phyloP scores from a whole-genome alignment of 2,113 vertebrate genomes.

The Microtus oregoni region DNA sequence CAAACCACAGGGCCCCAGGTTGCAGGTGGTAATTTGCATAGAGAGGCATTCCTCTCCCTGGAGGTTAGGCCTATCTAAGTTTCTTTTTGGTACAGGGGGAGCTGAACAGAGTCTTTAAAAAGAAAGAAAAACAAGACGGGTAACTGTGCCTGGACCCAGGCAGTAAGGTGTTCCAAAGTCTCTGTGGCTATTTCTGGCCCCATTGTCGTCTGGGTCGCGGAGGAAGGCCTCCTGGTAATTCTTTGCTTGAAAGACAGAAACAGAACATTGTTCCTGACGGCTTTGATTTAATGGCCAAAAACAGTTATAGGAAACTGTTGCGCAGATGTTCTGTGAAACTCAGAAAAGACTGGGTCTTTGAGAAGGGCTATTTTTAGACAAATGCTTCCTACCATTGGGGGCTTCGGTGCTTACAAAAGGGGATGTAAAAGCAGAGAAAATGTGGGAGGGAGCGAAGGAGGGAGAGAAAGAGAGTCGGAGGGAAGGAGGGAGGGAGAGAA shows the following conservation, averaged over 20 bases:
- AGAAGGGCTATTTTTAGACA: constrained; percentile 88
- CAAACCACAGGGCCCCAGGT: background rate
- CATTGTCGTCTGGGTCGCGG: constrained; percentile 86
- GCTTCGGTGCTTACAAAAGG: constrained; percentile 82
- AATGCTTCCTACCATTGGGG: constrained; percentile 89
- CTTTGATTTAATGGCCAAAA: constrained; percentile 93
- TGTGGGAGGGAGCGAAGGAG: background rate
- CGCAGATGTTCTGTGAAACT: constrained; percentile 91
- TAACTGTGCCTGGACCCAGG: constrained; percentile 36
- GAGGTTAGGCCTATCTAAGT: constrained; percentile 66
- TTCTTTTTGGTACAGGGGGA: constrained; percentile 61
- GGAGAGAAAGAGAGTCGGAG: background rate
- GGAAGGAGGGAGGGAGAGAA: background rate
- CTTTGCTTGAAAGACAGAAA: constrained; percentile 86
- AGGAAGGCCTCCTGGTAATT: constrained; percentile 86
- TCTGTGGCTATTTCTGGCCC: constrained; percentile 86
- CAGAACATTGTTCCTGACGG: constrained; percentile 89
- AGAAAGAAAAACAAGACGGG: constrained; percentile 76
- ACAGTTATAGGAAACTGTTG: constrained; percentile 92
- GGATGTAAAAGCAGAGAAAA: constrained; percentile 49
- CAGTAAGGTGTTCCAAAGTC: constrained; percentile 86
- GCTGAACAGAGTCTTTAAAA: constrained; percentile 41
- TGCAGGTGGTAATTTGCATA: constrained; percentile 82
- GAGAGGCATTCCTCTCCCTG: background rate
- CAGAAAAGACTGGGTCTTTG: constrained; percentile 84